Conservation (phyloP, 2,113 vertebrate species). For the Charadrius vociferus region DNA sequence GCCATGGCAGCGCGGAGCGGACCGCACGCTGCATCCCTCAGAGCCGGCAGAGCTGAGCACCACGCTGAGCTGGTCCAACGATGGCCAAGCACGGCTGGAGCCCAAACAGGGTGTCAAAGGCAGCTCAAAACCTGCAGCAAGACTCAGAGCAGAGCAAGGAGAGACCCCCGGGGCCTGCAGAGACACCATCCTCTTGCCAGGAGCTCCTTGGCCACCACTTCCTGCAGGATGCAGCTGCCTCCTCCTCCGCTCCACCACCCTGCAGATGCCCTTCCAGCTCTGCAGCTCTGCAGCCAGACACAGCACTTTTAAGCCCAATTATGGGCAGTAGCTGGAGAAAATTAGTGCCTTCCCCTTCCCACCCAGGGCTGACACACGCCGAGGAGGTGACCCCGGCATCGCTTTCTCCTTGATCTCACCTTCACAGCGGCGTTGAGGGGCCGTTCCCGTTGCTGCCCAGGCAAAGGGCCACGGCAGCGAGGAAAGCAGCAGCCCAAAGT, state of each 20-base stretch:
- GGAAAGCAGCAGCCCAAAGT: accelerated
- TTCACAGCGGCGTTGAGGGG: accelerated
- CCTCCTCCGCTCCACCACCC: not conserved
- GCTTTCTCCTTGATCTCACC: accelerated
- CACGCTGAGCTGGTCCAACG: not conserved
- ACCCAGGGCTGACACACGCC: accelerated
- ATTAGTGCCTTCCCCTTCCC: accelerated
- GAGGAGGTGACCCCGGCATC: not conserved
- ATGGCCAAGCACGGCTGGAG: too few species aligned
- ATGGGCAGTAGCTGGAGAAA: accelerated
- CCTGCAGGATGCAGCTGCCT: not conserved
- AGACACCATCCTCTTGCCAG: accelerated
- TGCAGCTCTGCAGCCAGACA: not conserved
- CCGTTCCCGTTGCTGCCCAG: accelerated
- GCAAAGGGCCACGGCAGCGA: accelerated
- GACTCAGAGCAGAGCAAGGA: not conserved
- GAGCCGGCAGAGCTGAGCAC: not conserved
- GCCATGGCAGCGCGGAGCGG: constrained; percentile 30
- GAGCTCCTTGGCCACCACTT: not conserved
- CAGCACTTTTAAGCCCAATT: accelerated
- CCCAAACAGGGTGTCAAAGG: not conserved
- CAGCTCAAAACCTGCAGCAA: not conserved
- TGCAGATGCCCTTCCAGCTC: not conserved
- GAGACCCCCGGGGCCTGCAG: accelerated
- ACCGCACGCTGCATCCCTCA: not conserved